Conservation (phyloP, 2,888 invertebrate species). For the Ormyrus thymus region DNA sequence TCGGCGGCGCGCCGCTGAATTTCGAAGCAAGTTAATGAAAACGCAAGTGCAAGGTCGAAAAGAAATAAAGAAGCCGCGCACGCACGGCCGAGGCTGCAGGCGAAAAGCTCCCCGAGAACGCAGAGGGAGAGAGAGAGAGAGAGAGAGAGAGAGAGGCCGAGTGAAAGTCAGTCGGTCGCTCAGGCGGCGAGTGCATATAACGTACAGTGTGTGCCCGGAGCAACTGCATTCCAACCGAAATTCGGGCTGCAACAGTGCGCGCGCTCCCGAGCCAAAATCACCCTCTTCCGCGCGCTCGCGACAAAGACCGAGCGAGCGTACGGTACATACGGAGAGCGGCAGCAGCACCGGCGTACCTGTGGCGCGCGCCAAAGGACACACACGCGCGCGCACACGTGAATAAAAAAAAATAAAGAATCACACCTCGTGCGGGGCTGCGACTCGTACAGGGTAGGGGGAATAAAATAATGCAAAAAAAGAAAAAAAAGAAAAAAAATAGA, state of each 20-base stretch:
- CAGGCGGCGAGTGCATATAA: too few species aligned
- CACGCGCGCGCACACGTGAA: not conserved
- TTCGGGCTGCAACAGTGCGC: too few species aligned
- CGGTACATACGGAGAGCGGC: too few species aligned
- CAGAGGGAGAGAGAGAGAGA: conserved; percentile 6
- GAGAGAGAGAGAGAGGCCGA: conserved; percentile 26
- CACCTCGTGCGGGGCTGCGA: not conserved
- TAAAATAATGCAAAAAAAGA: too few species aligned
- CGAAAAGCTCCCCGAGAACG: conserved; percentile 7
- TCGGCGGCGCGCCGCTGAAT: too few species aligned
- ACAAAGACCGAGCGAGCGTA: too few species aligned
- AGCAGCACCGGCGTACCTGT: conserved; percentile 3
- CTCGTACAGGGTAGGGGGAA: not conserved
- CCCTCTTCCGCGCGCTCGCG: too few species aligned
- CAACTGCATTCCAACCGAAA: too few species aligned
- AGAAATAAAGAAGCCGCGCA: not conserved
- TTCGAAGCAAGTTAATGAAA: too few species aligned
- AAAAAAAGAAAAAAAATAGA: not conserved
- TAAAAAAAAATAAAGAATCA: not conserved
- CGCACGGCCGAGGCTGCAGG: not conserved
- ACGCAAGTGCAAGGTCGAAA: too few species aligned
- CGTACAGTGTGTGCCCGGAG: too few species aligned
- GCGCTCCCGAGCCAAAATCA: too few species aligned
- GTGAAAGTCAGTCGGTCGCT: conserved; percentile 12
- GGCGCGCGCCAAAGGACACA: conserved; percentile 23